Evolutionary conservation across 1,140 invertebrate genomes (phyloP).

Genomic region (Arctopsyche grandis): DNA sequence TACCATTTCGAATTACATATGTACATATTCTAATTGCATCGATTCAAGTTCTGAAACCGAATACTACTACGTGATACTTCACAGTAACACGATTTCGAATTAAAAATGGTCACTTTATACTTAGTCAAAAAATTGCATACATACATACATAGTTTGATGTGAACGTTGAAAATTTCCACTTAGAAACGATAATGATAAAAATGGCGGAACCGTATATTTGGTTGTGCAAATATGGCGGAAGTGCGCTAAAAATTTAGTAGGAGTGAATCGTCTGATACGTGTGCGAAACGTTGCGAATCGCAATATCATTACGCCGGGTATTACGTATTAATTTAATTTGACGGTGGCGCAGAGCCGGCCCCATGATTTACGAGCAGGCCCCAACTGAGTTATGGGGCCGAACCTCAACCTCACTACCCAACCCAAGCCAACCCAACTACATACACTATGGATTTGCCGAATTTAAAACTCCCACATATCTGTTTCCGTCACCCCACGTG

Average conservation of each 20-base stretch:
- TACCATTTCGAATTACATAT: too few relatives aligned
- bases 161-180: too few relatives aligned
- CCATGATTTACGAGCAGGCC: constrained; percentile 43
- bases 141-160: too few relatives aligned
- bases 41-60: too few relatives aligned
- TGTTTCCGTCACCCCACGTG: neutral
- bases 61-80: too few relatives aligned
- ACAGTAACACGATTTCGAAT: too few relatives aligned
- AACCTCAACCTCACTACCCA: neutral
- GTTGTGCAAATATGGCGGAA: too few relatives aligned
- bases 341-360: constrained; percentile 27
- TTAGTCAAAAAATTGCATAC: too few relatives aligned
- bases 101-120: too few relatives aligned
- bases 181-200: too few relatives aligned
- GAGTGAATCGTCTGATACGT: neutral
- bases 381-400: constrained; percentile 37
- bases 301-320: constrained; percentile 36
- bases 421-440: neutral
- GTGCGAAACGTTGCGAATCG: constrained; percentile 29
- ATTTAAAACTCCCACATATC: constrained; percentile 12
- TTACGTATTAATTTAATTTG: constrained; percentile 41
- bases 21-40: too few relatives aligned
- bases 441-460: constrained; percentile 15
- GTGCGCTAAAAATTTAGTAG: constrained; percentile 4
- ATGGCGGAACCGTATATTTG: too few relatives aligned